These are phyloP conservation scores for Lipotes vexillifer DNA, from an alignment of 2,113 vertebrate genomes.

Conservation along the genomic window DNA sequence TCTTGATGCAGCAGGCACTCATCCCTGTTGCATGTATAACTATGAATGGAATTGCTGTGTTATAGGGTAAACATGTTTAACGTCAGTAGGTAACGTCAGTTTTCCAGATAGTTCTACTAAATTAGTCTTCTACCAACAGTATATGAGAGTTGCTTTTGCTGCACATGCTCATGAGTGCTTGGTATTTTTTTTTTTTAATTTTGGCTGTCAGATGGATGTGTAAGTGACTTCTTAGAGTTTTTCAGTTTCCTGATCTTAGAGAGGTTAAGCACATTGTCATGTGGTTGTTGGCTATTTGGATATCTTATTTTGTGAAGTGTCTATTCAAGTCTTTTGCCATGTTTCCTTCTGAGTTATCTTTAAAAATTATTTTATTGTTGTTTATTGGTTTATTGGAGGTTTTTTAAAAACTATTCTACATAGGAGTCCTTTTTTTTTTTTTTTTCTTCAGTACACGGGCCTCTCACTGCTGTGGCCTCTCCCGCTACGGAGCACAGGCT, in stretches of 20 bases:
- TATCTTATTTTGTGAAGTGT: background rate
- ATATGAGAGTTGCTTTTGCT: background rate
- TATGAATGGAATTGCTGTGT: background rate
- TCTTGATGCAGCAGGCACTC: background rate
- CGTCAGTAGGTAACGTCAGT: background rate
- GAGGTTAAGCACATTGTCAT: background rate
- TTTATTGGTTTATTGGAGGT: background rate
- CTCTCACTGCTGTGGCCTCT: too few relatives aligned
- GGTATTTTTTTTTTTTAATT: background rate
- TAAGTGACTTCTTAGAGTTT: background rate
- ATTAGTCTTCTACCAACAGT: background rate
- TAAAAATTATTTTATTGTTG: background rate
- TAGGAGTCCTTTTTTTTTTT: background rate
- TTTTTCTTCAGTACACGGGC: too few relatives aligned
- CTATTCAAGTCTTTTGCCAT: background rate
- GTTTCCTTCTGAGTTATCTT: background rate
- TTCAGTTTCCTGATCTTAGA: background rate
- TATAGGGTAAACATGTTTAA: background rate
- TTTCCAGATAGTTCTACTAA: background rate
- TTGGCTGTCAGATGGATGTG: background rate
- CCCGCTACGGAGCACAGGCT: accelerated
- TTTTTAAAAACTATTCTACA: background rate
- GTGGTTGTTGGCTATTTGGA: background rate
- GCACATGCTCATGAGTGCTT: background rate
- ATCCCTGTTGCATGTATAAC: background rate